Percentiles rank a stretch among this genome's conserved stretches.
These are phyloP conservation scores for Meda fulgida DNA, from an alignment of 2,797 vertebrate genomes.

Conservation along the genomic window DNA sequence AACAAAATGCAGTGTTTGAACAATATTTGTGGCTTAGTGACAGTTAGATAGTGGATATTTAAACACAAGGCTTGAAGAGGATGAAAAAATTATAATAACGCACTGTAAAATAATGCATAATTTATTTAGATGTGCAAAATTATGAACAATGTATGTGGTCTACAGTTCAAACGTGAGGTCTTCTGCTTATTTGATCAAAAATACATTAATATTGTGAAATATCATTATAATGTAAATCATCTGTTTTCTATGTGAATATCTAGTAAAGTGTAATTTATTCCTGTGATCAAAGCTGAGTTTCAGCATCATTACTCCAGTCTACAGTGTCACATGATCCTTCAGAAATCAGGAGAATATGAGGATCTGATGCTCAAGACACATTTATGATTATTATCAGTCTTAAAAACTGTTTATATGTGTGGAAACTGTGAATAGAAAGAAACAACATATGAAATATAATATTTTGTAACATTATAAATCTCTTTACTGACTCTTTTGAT, in stretches of 20 bases:
- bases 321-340: background rate
- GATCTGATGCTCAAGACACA: background rate
- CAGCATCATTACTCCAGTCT: background rate
- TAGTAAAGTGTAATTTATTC: background rate
- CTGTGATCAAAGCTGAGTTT: background rate
- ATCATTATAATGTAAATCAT: fast-evolving
- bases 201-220: background rate
- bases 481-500: background rate
- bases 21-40: too few species aligned
- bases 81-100: too few species aligned
- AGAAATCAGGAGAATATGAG: background rate
- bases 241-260: background rate
- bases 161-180: background rate
- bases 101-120: background rate
- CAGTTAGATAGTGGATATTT: background rate
- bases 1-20: too few species aligned
- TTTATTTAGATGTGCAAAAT: background rate
- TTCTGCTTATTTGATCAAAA: background rate
- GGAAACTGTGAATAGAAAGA: background rate
- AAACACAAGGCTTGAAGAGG: background rate
- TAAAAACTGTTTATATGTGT: background rate
- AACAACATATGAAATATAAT: background rate
- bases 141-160: background rate
- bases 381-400: background rate
- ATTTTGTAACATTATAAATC: background rate